A percentile compares a stretch with the other conserved stretches of the same genome.
phyloP scores from a whole-genome alignment of 2,888 invertebrate genomes.

The Oegoconia quadripuncta region DNA sequence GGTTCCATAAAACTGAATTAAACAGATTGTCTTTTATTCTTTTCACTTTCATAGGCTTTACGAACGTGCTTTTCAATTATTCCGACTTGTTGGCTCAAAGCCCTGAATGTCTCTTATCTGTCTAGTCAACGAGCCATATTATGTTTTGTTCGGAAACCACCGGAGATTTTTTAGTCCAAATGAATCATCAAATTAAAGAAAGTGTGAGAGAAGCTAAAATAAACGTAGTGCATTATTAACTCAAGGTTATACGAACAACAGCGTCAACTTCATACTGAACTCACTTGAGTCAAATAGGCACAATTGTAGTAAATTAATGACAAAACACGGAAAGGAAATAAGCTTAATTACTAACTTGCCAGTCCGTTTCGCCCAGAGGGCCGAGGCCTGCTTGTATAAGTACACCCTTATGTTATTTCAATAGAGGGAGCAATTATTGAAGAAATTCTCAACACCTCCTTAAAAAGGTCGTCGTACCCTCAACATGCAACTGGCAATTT shows the following conservation, averaged over 20 bases:
- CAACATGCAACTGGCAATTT: constrained; percentile 12
- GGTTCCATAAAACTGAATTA: constrained; percentile 54
- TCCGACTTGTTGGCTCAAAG: constrained; percentile 42
- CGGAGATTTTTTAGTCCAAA: constrained; percentile 3
- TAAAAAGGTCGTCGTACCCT: constrained; percentile 39
- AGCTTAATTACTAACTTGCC: constrained; percentile 72
- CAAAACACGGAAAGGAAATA: constrained; percentile 65
- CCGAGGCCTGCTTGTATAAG: constrained; percentile 52
- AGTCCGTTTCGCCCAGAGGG: constrained; percentile 57
- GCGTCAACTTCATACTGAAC: constrained; percentile 11
- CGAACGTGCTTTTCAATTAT: constrained; percentile 53
- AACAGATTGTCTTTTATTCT: constrained; percentile 52
- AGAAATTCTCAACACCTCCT: constrained; percentile 57
- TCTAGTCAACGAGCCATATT: constrained; percentile 44
- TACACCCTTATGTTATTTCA: constrained; percentile 65
- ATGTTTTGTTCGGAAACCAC: constrained; percentile 30
- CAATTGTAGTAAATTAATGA: constrained; percentile 56
- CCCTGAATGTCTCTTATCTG: constrained; percentile 48
- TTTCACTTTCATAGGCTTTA: constrained; percentile 52
- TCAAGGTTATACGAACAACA: constrained; percentile 1
- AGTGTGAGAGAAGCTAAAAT: constrained; percentile 7
- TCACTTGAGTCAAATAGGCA: constrained; percentile 37
- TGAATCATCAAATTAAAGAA: constrained; percentile 6
- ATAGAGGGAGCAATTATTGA: constrained; percentile 65
- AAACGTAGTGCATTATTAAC: not conserved